Evolutionary conservation across 2,797 vertebrate species (phyloP), one percentile per base, ranked within the genome.

Genomic region (Macropodus opercularis): DNA sequence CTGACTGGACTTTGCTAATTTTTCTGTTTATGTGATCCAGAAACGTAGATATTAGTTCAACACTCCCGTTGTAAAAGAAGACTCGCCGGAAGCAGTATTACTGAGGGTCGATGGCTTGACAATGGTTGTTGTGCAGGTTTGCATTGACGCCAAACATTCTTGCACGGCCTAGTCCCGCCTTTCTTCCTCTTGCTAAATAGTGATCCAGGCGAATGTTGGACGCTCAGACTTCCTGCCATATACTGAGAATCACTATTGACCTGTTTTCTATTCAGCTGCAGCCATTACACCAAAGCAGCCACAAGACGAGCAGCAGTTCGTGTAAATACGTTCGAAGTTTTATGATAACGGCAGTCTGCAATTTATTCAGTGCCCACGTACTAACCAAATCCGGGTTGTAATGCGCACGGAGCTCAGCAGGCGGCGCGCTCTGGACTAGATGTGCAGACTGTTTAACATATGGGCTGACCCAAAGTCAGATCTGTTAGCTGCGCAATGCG

Each of bases 121-220:
- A 2, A 13, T 8, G 31, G 3, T 62, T 5, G 46, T 40, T 48
- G 47, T 65, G 49, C 64, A 42, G 52, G 27, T 68, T 76, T 68
- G 31, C 42, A 2, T 17, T 65, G 40, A 72, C 29, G 44, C 54
- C 51, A 63, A 48, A 74, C 77, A 81, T 71, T 79, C 77, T 83
- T 77, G 67, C 53, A 55, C 60, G 39, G 68, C 42, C 56, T 65
- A 77, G 80, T 86, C 80, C 80, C 80, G 82, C 84, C 88, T 86
- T 77, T 79, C 70, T 62, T 8, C 22, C 13, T 7, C 26, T 59
- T 85, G 74, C 83, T 21, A 81, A 87, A 90, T 84, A 85, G 78
- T 83, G 84, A 67, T 60, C 74, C 51, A 0, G 0, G 3, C 5
- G 3, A 13, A n/a, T 32, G 3, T 8, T 1, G 3, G 23, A 12